Base-by-base conservation (phyloP, 2,113 vertebrate species). In the Phylloscopus whistleri region DNA sequence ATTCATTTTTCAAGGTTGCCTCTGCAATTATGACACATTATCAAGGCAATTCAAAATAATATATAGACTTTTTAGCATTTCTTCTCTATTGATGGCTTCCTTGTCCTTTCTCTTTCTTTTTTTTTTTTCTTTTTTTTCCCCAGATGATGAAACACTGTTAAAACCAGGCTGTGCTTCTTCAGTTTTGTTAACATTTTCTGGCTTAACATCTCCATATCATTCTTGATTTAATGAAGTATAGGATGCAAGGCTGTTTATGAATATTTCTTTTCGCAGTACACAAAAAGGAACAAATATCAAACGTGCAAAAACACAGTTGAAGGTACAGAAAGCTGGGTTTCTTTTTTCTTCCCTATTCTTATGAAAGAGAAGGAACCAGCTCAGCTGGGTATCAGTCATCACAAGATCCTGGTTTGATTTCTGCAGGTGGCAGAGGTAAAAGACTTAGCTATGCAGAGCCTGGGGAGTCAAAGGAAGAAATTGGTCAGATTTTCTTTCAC, bases 41-140 rank as follows among this genome's bases (percentile, higher is more conserved):
- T 83, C 95, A 91, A 97, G 90, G 94, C 96, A 97, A 97, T 98
- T 98, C 95, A 95, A 97, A 98, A 95, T 98, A 98, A 98, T 97
- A 97, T 96, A 97, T 95, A 97, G 97, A 96, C 93, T 92, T 95
- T 82, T 97, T 98, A 97, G 96, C 95, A 97, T 97, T 98, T 98
- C 74, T 84, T 98, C 87, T 95, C 79, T 90, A 41, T 13, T 97
- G 94, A 98, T 97, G 93, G 87, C 82, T 96, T 96, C 87, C 80
- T 93, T 97, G 97, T 97, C 97, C 96, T 98, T 98, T 97, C 70
- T 90, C 46, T 87, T 21, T 55, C 3, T 51, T 22, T 66, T 35
- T 70, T 91, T 80, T 82, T 43, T 33, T 37, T n/a, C 6, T 15
- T 12, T 66, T 69, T 74, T 59, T 73, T 33, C 20, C 14, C 12